Evolutionary conservation across 2,888 invertebrate genomes (phyloP).

Genomic region (Archips crataeganus): DNA sequence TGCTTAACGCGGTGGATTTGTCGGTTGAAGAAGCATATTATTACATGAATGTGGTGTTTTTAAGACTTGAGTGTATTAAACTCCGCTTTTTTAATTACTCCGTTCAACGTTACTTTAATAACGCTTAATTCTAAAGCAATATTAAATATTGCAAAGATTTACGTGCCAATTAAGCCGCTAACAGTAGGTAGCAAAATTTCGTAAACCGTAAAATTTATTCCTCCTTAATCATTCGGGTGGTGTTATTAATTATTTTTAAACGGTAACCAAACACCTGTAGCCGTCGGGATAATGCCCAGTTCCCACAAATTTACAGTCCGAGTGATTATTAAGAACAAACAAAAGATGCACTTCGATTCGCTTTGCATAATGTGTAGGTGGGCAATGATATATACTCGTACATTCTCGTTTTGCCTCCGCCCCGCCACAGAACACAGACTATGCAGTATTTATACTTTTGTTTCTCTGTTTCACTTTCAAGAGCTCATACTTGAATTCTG

Average conservation of each 20-base stretch:
- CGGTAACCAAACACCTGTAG: conserved; percentile 48
- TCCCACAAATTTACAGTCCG: conserved; percentile 44
- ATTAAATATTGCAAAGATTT: conserved; percentile 24
- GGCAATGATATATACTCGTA: conserved; percentile 49
- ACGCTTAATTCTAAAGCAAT: conserved; percentile 9
- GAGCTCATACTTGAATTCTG: too few relatives aligned
- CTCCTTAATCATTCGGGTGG: conserved; percentile 23
- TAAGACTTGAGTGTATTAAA: not conserved
- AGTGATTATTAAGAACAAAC: conserved; percentile 52
- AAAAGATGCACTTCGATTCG: conserved; percentile 49
- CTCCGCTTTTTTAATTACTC: not conserved
- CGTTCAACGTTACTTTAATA: not conserved
- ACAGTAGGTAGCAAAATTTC: conserved; percentile 29
- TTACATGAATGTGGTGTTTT: not conserved
- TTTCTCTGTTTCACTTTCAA: not conserved
- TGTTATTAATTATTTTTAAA: conserved; percentile 40
- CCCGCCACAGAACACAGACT: conserved; percentile 24
- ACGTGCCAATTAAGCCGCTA: conserved; percentile 25
- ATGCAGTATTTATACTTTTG: not conserved
- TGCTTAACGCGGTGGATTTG: not conserved
- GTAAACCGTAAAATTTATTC: conserved; percentile 27
- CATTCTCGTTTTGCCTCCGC: conserved; percentile 47
- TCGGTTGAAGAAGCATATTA: not conserved
- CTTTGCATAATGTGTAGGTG: conserved; percentile 55
- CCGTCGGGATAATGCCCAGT: conserved; percentile 46